phyloP scores from a whole-genome alignment of 2,888 invertebrate genomes.

The Laspeyria flexula region DNA sequence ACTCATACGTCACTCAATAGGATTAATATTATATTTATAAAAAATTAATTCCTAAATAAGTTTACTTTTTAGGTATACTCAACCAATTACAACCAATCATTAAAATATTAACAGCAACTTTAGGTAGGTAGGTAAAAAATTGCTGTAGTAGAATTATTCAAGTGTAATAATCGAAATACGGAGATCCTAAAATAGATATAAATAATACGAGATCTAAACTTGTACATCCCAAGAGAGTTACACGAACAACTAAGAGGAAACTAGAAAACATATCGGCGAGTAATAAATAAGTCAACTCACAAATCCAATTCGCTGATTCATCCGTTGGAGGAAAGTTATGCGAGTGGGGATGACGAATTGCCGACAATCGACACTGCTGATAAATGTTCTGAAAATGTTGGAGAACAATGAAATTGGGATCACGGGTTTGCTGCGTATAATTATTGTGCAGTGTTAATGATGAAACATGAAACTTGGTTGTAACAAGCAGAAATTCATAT shows the following conservation, averaged over 20 bases:
- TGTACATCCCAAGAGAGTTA: slow-evolving; percentile 25
- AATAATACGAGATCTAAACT: slow-evolving; percentile 16
- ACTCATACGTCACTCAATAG: too few relatives aligned
- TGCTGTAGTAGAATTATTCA: too few relatives aligned
- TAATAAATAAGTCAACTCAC: slow-evolving; percentile 55
- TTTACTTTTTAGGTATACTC: too few relatives aligned
- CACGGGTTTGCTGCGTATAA: neutral
- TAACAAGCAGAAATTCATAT: neutral
- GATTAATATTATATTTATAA: too few relatives aligned
- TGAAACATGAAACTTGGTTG: neutral
- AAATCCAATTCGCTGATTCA: slow-evolving; percentile 70
- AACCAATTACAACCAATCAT: too few relatives aligned
- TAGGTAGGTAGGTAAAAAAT: too few relatives aligned
- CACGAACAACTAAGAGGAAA: slow-evolving; percentile 19
- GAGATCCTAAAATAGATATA: neutral
- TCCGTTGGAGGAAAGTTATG: slow-evolving; percentile 69
- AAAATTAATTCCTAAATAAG: too few relatives aligned
- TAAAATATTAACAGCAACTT: too few relatives aligned
- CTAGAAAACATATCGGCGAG: slow-evolving; percentile 15
- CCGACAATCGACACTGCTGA: slow-evolving; percentile 28
- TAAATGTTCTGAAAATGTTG: slow-evolving; percentile 9
- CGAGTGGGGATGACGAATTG: slow-evolving; percentile 64
- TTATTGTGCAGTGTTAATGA: neutral
- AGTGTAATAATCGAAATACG: too few relatives aligned
- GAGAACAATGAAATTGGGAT: neutral